Conservation (phyloP, 2,888 invertebrate species). For the Lacanobia oleracea region DNA sequence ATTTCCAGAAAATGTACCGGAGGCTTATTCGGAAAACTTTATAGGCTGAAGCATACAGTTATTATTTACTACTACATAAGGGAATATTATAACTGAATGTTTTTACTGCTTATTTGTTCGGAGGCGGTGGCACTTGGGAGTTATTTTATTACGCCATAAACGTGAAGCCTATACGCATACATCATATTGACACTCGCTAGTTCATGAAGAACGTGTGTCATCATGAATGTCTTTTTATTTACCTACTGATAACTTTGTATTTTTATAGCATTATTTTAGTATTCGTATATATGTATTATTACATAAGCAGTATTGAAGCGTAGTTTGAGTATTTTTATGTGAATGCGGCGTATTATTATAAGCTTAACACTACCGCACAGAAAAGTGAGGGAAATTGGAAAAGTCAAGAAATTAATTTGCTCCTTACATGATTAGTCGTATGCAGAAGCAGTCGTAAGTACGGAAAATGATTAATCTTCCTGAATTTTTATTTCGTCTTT, state of each 20-base stretch:
- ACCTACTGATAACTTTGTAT: neutral
- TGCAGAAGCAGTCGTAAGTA: no score
- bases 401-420: no score
- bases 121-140: constrained; percentile 19
- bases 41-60: constrained; percentile 45
- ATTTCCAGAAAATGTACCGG: constrained; percentile 28
- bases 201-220: neutral
- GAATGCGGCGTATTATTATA: no score
- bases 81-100: constrained; percentile 44
- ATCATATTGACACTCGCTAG: constrained; percentile 34
- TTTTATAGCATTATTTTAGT: neutral
- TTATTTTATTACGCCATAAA: constrained; percentile 44
- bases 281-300: no score
- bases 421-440: no score
- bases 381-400: no score
- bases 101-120: constrained; percentile 54
- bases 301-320: no score
- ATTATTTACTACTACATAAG: constrained; percentile 46
- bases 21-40: constrained; percentile 32
- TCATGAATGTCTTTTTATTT: neutral
- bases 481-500: no score
- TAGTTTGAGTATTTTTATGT: no score
- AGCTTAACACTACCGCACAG: no score
- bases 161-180: constrained; percentile 16
- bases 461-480: no score